Conservation (phyloP, 2,888 invertebrate genomes). For the Drosophila rellima region DNA sequence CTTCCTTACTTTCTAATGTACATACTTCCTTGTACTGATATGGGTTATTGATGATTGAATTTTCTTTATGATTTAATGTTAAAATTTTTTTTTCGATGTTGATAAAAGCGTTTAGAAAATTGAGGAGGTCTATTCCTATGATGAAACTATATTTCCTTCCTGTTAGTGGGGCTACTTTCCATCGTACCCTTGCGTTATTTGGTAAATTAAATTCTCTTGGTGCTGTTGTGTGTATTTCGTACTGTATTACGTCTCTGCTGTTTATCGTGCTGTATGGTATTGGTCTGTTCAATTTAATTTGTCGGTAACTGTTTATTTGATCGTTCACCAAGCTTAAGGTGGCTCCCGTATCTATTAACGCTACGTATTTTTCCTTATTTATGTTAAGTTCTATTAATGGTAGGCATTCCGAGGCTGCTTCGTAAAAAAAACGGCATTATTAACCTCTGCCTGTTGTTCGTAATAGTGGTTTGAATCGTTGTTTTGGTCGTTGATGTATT, state of each 20-base stretch:
- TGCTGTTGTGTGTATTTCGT: constrained; percentile 6
- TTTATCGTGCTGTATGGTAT: not conserved
- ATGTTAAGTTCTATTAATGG: constrained; percentile 5
- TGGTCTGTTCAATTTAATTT: constrained; percentile 8
- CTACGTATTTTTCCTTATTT: constrained; percentile 2
- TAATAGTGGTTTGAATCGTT: constrained; percentile 11
- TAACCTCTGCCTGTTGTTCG: constrained; percentile 5
- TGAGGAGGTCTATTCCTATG: too few relatives aligned
- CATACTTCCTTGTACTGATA: not conserved
- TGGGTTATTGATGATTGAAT: not conserved
- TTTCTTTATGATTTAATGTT: constrained; percentile 1
- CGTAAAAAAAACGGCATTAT: too few relatives aligned
- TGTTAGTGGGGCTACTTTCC: too few relatives aligned
- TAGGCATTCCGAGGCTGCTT: too few relatives aligned
- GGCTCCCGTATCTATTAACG: constrained; percentile 13
- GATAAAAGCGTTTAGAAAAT: too few relatives aligned
- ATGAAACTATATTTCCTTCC: too few relatives aligned
- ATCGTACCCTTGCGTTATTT: too few relatives aligned
- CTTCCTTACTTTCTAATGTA: not conserved
- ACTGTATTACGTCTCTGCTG: constrained; percentile 1
- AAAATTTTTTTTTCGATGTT: constrained; percentile 2
- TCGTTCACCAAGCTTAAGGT: constrained; percentile 5
- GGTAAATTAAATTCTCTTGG: too few relatives aligned
- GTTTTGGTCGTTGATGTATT: constrained; percentile 12
- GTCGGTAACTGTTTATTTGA: constrained; percentile 1